Evolutionary conservation across 1,140 invertebrate genomes (phyloP), one percentile per base, ranked within the genome.

Genomic region (Drosophila ercepeae): DNA sequence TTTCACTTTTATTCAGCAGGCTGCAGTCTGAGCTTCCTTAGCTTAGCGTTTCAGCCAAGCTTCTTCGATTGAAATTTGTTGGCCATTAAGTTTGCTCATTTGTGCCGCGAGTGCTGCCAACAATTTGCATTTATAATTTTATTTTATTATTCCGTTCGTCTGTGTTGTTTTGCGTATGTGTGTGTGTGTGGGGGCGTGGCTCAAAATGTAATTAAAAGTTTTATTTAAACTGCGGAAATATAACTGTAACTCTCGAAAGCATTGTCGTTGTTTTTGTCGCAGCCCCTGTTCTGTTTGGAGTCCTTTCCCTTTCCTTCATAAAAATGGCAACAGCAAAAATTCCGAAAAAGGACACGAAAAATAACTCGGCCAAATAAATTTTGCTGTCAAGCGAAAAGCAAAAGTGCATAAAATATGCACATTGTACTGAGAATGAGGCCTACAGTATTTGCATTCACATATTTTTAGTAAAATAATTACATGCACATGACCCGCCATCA

Each of bases 401-500:
- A 84, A 86, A 81, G 81, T 86, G 76, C 81, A 86, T 84, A 64
- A 84, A 81, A 65, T 76, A 84, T 84, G 51, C 46, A 73, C 32
- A 34, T 44, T 60, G 29, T 34, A 48, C 45, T 72, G 69, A 27
- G 46, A 67, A 72, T 59, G 81, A 76, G 68, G 81, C 73, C 73
- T 74, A 81, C 55, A 79, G 67, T 86, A 84, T 81, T 88, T 86
- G 82, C 77, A 88, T 88, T 77, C 58, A 88, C 75, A 82, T 81
- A 86, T 81, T 81, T 83, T 74, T 82, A 67, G 49, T 69, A 73
- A 83, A 84, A 86, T 86, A 86, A 86, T 86, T 86, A 86, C 76
- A 86, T 86, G 81, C 82, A 86, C 68, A 81, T 86, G 82, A 52
- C 72, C 81, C 68, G 48, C 65, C 69, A 63, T 49, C 34, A 53